These are phyloP conservation scores for Auanema freiburgensis DNA, from an alignment of 2,888 invertebrate genomes.

Conservation along the genomic window DNA sequence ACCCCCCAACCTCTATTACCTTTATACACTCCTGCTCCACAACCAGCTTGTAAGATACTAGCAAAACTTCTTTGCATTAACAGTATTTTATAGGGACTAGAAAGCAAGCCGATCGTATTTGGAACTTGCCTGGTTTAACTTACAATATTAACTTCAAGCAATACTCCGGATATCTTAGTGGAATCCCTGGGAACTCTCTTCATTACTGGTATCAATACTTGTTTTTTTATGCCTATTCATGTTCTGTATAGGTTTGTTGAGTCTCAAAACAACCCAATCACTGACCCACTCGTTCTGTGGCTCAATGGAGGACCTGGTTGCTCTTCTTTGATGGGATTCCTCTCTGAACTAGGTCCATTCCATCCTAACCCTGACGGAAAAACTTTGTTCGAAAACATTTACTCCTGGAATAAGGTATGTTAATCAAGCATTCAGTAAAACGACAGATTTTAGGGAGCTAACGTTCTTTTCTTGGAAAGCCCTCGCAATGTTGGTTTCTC, in stretches of 20 bases:
- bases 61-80: neutral
- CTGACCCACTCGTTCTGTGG: conserved; percentile 66
- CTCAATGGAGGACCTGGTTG: conserved; percentile 66
- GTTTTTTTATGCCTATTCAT: neutral
- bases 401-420: conserved; percentile 64
- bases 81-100: conserved; percentile 19
- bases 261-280: conserved; percentile 61
- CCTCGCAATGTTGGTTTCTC: conserved; percentile 70
- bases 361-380: conserved; percentile 58
- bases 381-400: conserved; percentile 60
- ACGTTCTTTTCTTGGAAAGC: conserved; percentile 68
- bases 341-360: conserved; percentile 48
- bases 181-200: conserved; percentile 58
- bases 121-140: conserved; percentile 50
- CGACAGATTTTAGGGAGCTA: conserved; percentile 64
- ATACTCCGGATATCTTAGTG: conserved; percentile 66
- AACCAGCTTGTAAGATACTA: conserved; percentile 27
- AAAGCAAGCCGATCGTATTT: conserved; percentile 47
- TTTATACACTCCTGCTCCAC: conserved; percentile 25
- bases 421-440: neutral
- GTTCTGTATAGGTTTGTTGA: conserved; percentile 56
- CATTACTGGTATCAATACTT: conserved; percentile 65
- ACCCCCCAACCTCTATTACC: conserved; percentile 25
- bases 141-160: conserved; percentile 64
- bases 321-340: conserved; percentile 46